phyloP scores from a whole-genome alignment of 2,888 invertebrate genomes.

The Tenodera sinensis region DNA sequence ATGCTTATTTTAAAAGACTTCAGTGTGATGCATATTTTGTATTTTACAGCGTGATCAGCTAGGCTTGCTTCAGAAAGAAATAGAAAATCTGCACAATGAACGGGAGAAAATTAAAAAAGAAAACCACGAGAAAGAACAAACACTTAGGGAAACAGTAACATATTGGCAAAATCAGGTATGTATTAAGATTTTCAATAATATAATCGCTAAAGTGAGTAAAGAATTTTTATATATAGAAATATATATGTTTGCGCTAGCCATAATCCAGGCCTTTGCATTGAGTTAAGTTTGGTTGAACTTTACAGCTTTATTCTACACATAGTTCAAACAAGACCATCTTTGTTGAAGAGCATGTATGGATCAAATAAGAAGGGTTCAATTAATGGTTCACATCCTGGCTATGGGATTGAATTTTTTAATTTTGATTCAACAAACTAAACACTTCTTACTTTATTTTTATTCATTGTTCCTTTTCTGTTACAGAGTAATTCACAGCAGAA shows the following conservation, averaged over 20 bases:
- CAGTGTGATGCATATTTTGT: background rate
- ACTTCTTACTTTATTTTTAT: background rate
- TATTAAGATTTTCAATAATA: conserved; percentile 8
- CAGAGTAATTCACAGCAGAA: conserved; percentile 54
- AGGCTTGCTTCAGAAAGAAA: conserved; percentile 52
- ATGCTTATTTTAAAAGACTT: background rate
- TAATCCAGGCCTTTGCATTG: too few relatives aligned
- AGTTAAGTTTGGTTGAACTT: too few relatives aligned
- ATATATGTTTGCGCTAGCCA: too few relatives aligned
- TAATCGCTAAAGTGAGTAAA: too few relatives aligned
- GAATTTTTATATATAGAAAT: too few relatives aligned
- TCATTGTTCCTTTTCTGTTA: conserved; percentile 30
- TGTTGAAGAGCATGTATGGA: too few relatives aligned
- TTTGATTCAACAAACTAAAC: too few relatives aligned
- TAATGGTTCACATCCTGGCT: too few relatives aligned
- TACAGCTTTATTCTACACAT: too few relatives aligned
- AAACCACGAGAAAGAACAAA: conserved; percentile 45
- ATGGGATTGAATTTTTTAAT: too few relatives aligned
- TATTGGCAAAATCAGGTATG: conserved; percentile 46
- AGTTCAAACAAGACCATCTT: too few relatives aligned
- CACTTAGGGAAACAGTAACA: conserved; percentile 40
- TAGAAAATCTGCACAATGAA: conserved; percentile 50
- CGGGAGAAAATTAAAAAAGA: conserved; percentile 48
- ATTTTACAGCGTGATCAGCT: conserved; percentile 54
- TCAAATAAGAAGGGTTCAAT: too few relatives aligned